Evolutionary conservation across 2,113 vertebrate genomes (phyloP).

Genomic region (Proterorhinus semilunaris): DNA sequence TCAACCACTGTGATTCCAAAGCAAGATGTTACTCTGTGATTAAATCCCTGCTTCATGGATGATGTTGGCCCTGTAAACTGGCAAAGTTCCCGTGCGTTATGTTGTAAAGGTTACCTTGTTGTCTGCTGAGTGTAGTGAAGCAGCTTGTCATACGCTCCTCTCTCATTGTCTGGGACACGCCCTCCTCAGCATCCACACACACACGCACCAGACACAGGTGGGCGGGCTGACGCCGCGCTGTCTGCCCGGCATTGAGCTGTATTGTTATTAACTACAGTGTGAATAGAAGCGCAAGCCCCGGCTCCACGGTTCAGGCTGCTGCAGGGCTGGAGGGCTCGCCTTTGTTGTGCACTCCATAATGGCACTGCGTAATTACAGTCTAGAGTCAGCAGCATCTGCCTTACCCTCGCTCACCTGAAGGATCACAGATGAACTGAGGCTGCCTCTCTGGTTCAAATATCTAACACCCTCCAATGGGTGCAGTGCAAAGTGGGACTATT

Average conservation of each 20-base stretch:
- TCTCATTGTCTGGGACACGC: conserved; percentile 32
- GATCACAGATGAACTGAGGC: conserved; percentile 1
- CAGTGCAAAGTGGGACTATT: no score
- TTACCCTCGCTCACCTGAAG: conserved; percentile 50
- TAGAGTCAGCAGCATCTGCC: conserved; percentile 52
- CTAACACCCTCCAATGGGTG: no score
- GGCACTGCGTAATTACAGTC: conserved; percentile 74
- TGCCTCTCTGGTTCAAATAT: no score
- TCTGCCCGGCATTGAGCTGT: conserved; percentile 67
- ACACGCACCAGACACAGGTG: conserved; percentile 54
- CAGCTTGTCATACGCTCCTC: conserved; percentile 22
- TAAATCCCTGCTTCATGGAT: neutral
- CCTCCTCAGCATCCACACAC: conserved; percentile 31
- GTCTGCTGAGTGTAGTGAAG: conserved; percentile 4
- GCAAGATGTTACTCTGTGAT: neutral
- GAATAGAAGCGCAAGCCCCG: conserved; percentile 68
- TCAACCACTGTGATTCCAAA: no score
- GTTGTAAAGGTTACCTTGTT: conserved; percentile 9
- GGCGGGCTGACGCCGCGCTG: conserved; percentile 71
- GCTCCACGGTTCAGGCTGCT: conserved; percentile 50
- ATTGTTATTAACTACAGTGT: conserved; percentile 75
- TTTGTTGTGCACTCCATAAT: conserved; percentile 71
- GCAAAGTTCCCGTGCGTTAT: neutral
- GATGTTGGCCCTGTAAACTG: neutral
- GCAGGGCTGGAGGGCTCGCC: conserved; percentile 63